Conservation (phyloP, 2,888 invertebrate genomes). For the Norana najaformis region DNA sequence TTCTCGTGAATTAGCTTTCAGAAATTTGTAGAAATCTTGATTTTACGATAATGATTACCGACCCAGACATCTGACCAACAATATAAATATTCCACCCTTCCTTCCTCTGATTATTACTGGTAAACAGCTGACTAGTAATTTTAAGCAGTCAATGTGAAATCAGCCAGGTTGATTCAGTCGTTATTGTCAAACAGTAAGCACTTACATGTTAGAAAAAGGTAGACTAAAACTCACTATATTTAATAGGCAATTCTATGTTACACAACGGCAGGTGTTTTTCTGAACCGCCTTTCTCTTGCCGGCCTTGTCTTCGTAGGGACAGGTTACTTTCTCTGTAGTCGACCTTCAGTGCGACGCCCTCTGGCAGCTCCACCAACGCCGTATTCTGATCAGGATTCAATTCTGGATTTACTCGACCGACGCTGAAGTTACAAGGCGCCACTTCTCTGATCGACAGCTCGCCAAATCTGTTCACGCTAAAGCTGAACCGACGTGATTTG, state of each 20-base stretch:
- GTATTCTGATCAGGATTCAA: conserved; percentile 5
- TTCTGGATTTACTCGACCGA: neutral
- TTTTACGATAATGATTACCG: too few relatives aligned
- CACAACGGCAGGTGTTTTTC: neutral
- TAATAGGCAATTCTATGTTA: neutral
- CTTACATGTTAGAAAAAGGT: neutral
- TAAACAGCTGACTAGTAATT: too few relatives aligned
- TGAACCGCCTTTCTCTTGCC: neutral
- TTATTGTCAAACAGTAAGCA: too few relatives aligned
- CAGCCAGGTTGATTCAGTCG: too few relatives aligned
- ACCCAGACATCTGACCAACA: too few relatives aligned
- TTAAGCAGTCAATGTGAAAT: too few relatives aligned
- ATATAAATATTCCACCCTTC: too few relatives aligned
- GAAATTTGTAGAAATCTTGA: too few relatives aligned
- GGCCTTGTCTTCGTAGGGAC: neutral
- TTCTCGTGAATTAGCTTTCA: too few relatives aligned
- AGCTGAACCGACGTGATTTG: neutral
- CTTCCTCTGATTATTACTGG: too few relatives aligned
- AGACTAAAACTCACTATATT: neutral
- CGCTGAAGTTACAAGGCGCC: neutral
- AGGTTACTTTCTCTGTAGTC: neutral
- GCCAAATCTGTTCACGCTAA: neutral
- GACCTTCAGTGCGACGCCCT: neutral
- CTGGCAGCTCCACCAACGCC: neutral
- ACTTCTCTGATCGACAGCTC: neutral